Conservation (phyloP, 2,113 vertebrate species). For the Abramis brama region DNA sequence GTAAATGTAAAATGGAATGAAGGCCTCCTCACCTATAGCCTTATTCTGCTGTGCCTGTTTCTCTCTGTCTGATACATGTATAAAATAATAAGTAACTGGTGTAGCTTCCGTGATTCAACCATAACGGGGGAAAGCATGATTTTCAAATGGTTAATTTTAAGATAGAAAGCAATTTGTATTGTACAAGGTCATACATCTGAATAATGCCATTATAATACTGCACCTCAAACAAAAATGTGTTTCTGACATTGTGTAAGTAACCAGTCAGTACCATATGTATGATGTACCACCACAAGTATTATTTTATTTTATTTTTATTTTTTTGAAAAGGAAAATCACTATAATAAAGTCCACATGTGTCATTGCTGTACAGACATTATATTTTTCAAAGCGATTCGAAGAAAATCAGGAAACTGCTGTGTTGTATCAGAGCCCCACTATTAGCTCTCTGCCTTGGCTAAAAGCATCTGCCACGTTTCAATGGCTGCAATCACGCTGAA, state of each 20-base stretch:
- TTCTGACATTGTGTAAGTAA: background rate
- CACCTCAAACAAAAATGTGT: background rate
- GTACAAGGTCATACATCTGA: background rate
- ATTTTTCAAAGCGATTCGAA: background rate
- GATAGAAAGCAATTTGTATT: background rate
- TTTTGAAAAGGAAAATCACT: background rate
- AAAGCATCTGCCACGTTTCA: constrained; percentile 38
- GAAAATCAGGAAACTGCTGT: background rate
- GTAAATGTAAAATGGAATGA: no score
- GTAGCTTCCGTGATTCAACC: no score
- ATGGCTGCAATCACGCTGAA: constrained; percentile 18
- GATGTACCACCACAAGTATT: background rate
- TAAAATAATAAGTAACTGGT: no score
- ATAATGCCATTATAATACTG: background rate
- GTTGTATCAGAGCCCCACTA: background rate
- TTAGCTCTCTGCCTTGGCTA: constrained; percentile 16
- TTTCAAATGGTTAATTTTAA: background rate
- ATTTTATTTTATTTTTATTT: no score
- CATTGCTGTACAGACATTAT: background rate
- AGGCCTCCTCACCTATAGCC: no score
- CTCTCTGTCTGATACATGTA: no score
- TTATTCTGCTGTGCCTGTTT: no score
- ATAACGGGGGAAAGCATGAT: no score
- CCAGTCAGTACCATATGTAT: background rate
- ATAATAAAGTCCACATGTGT: no score